Conservation (phyloP, 2,888 invertebrate genomes). For the Netelia inedita region DNA sequence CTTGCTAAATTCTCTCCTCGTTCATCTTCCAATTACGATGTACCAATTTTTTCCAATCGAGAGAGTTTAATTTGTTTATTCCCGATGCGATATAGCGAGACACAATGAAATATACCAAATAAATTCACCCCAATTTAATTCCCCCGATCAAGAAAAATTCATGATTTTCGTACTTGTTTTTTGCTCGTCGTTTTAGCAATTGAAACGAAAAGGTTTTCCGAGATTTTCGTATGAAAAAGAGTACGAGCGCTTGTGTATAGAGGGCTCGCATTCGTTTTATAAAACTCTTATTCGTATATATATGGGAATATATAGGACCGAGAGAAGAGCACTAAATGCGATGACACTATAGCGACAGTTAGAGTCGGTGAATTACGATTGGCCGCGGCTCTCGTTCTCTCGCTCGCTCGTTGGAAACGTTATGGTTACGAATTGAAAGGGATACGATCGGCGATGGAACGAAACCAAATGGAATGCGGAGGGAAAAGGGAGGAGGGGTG, state of each 20-base stretch:
- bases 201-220: slow-evolving; percentile 27
- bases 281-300: slow-evolving; percentile 27
- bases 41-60: slow-evolving; percentile 53
- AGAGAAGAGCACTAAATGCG: slow-evolving; percentile 67
- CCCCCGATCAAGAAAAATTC: too few relatives aligned
- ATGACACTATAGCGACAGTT: slow-evolving; percentile 70
- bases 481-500: slow-evolving; percentile 2
- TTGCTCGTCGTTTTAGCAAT: background rate
- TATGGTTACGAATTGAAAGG: slow-evolving; percentile 71
- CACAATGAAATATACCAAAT: background rate
- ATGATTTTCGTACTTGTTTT: too few relatives aligned
- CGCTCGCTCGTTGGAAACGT: slow-evolving; percentile 55
- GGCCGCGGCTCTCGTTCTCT: slow-evolving; percentile 36
- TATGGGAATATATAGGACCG: slow-evolving; percentile 13
- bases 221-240: slow-evolving; percentile 9
- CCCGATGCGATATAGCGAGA: background rate
- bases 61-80: slow-evolving; percentile 15
- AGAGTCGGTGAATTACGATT: slow-evolving; percentile 70
- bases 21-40: slow-evolving; percentile 57
- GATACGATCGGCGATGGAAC: slow-evolving; percentile 69
- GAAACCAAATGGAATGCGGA: slow-evolving; percentile 69
- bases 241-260: background rate
- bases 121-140: too few relatives aligned
- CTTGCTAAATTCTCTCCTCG: slow-evolving; percentile 65
- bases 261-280: slow-evolving; percentile 24